Evolutionary conservation across 2,113 vertebrate species (phyloP).

Genomic region (Dinomys branickii): DNA sequence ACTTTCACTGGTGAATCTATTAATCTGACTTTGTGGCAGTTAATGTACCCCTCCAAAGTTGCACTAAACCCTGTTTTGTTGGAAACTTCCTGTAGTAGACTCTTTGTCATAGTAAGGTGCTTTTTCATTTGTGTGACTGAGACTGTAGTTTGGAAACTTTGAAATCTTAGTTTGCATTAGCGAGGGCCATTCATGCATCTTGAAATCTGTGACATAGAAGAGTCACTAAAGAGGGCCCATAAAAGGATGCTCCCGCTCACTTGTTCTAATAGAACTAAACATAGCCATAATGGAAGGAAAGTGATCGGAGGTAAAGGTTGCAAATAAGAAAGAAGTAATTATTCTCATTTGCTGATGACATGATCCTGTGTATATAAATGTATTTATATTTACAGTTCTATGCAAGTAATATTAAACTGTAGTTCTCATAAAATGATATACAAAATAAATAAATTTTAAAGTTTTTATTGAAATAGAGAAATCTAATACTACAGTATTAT

Average conservation of each 20-base stretch:
- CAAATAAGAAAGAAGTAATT: background rate
- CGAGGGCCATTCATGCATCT: background rate
- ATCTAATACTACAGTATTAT: too few species aligned
- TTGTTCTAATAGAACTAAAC: background rate
- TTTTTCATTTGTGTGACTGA: background rate
- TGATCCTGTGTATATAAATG: too few species aligned
- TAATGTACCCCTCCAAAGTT: rapidly evolving
- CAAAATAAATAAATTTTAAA: too few species aligned
- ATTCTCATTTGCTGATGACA: background rate
- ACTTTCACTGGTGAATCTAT: background rate
- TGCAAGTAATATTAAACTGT: too few species aligned
- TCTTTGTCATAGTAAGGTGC: too few species aligned
- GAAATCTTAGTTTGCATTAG: background rate
- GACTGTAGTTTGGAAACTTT: background rate
- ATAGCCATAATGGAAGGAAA: background rate
- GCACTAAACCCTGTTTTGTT: too few species aligned
- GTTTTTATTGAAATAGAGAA: too few species aligned
- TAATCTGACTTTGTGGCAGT: rapidly evolving
- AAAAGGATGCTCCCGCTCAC: background rate
- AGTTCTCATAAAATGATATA: too few species aligned
- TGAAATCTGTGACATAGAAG: background rate
- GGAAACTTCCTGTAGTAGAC: background rate
- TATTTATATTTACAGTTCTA: too few species aligned
- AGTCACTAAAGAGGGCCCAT: background rate
- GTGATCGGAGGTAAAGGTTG: background rate